Conservation (phyloP, 1,140 invertebrate genomes). For the Scaptomyza graminum region DNA sequence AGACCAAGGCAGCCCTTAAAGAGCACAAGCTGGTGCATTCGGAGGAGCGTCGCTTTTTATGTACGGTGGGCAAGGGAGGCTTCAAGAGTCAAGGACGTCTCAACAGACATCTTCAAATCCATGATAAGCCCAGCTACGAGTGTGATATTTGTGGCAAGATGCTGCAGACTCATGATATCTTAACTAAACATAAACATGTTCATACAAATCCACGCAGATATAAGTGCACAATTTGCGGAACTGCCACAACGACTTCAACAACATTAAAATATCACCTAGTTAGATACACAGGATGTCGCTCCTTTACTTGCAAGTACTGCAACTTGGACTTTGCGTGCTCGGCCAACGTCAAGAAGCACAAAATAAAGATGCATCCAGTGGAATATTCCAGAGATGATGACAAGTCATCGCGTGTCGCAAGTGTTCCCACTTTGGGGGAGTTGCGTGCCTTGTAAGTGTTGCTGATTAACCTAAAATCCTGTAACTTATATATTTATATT, state of each 20-base stretch:
- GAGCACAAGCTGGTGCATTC: slow-evolving; percentile 84
- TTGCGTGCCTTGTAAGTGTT: slow-evolving; percentile 56
- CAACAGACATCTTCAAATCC: slow-evolving; percentile 81
- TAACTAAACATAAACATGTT: slow-evolving; percentile 84
- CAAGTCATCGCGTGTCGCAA: slow-evolving; percentile 31
- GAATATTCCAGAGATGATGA: slow-evolving; percentile 21
- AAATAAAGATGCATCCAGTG: slow-evolving; percentile 83
- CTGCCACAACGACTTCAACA: slow-evolving; percentile 79
- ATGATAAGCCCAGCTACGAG: slow-evolving; percentile 82
- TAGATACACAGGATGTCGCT: slow-evolving; percentile 83
- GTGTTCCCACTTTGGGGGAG: slow-evolving; percentile 55
- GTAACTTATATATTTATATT: background rate
- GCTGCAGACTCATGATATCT: slow-evolving; percentile 84
- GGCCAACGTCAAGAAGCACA: slow-evolving; percentile 84
- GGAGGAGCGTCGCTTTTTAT: slow-evolving; percentile 57
- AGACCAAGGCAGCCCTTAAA: slow-evolving; percentile 83
- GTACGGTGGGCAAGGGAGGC: slow-evolving; percentile 41
- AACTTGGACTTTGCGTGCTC: slow-evolving; percentile 84
- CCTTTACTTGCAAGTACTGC: slow-evolving; percentile 84
- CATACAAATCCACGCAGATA: slow-evolving; percentile 83
- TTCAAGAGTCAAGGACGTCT: slow-evolving; percentile 63
- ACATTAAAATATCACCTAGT: slow-evolving; percentile 84
- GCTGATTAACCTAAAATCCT: background rate
- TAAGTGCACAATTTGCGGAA: slow-evolving; percentile 82
- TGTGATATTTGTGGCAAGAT: slow-evolving; percentile 84